Percentiles rank a stretch among this genome's conserved stretches.
Conservation (phyloP, 2,888 invertebrate species). For the Himalopsyche tibetana region DNA sequence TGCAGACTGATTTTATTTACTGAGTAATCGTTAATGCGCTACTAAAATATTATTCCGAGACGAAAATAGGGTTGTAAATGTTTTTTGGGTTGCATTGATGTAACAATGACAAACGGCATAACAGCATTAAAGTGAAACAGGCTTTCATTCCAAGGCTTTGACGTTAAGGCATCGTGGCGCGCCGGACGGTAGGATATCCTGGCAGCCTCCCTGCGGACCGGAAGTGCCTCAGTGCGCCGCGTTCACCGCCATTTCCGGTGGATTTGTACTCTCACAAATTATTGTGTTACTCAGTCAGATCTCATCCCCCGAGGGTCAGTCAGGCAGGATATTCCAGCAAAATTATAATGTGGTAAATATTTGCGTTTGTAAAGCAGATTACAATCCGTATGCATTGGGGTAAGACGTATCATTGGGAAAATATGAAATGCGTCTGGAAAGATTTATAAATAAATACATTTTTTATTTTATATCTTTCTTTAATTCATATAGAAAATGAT, state of each 20-base stretch:
- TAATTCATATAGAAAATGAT: too few relatives aligned
- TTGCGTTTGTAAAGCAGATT: slow-evolving; percentile 3
- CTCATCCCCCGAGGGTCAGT: slow-evolving; percentile 47
- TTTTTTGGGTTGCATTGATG: not conserved
- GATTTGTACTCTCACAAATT: slow-evolving; percentile 63
- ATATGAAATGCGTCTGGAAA: too few relatives aligned
- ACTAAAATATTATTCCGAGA: not conserved
- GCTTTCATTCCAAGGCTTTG: slow-evolving; percentile 48
- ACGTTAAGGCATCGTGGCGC: slow-evolving; percentile 41
- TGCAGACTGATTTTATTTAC: too few relatives aligned
- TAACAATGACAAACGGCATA: slow-evolving; percentile 18
- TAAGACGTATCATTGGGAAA: too few relatives aligned
- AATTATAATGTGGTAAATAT: slow-evolving; percentile 26
- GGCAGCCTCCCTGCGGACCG: slow-evolving; percentile 57
- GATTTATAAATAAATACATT: too few relatives aligned
- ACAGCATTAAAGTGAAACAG: slow-evolving; percentile 24
- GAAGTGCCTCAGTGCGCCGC: slow-evolving; percentile 61
- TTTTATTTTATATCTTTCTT: too few relatives aligned
- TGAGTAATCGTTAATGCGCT: too few relatives aligned
- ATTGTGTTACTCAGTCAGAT: slow-evolving; percentile 54
- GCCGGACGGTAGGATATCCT: slow-evolving; percentile 50
- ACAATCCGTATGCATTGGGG: not conserved
- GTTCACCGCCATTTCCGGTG: slow-evolving; percentile 62
- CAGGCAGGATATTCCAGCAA: slow-evolving; percentile 3
- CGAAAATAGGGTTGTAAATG: not conserved